Percentiles rank a stretch among this genome's conserved stretches.
These are phyloP conservation scores for Orchestia grillus DNA, from an alignment of 1,140 invertebrate genomes.

Conservation along the genomic window DNA sequence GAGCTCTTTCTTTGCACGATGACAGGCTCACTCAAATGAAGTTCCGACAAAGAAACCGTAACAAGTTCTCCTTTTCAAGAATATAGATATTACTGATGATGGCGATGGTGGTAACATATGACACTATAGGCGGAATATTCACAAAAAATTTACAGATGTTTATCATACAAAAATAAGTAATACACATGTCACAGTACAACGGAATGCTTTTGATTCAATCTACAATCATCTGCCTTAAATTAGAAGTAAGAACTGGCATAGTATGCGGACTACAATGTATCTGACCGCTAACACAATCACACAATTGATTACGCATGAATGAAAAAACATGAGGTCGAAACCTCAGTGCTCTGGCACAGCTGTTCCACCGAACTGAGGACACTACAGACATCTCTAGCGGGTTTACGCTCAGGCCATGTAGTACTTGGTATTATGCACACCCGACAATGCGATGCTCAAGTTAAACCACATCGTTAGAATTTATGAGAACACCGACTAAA, in stretches of 20 bases:
- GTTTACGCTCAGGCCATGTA: neutral
- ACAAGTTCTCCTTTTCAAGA: neutral
- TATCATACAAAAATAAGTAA: conserved; percentile 33
- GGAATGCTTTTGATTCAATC: conserved; percentile 1
- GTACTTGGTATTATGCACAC: neutral
- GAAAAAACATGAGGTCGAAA: neutral
- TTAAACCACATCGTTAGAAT: neutral
- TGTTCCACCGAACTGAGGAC: neutral
- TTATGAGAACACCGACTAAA: neutral
- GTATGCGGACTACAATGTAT: neutral
- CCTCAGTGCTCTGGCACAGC: neutral
- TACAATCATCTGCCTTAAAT: neutral
- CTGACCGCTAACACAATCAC: neutral
- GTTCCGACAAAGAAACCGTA: neutral
- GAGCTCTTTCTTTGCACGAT: neutral
- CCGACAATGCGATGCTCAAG: neutral
- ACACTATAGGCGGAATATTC: neutral
- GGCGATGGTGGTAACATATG: conserved; percentile 22
- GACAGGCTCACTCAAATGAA: neutral
- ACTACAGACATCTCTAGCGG: neutral
- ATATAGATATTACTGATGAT: conserved; percentile 9
- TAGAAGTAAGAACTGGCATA: neutral
- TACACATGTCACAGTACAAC: conserved; percentile 4
- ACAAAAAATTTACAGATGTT: neutral
- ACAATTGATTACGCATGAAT: neutral